Base-by-base conservation (phyloP, 2,888 invertebrate genomes). In the Platycheirus albimanus region DNA sequence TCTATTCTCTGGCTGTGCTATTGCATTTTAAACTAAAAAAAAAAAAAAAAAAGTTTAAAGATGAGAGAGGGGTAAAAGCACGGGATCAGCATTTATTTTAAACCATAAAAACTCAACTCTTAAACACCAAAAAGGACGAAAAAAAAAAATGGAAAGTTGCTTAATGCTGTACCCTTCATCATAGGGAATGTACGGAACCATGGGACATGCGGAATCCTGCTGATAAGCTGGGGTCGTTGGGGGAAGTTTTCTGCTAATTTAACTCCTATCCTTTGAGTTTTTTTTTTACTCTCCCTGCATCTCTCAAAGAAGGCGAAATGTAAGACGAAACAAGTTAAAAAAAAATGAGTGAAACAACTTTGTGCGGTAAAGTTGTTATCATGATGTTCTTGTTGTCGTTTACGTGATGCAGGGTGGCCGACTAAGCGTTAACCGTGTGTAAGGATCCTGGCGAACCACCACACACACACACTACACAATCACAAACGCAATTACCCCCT, bases 201-300 rank as follows among this genome's bases (percentile, higher is more conserved):
- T n/a, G n/a, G 49, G 72, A 63, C 63, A 69, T 51, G 49, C 56
- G 67, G 54, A 77, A 49, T 77, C 61, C 36, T 71, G 81, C 67
- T 78, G 83, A 83, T 83, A 83, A 83, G 78, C 78, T 58, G 81
- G 63, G 33, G 64, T 63, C 30, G 36, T 67, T 77, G 67, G 71
- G 49, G 52, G 77, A 72, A 83, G 63, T 83, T 83, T 80, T 83
- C 72, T 72, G 78, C 78, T 83, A 83, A 83, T 83, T 78, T 74
- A 74, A 83, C 78, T 74, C 78, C 36, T 63, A 70, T 69, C 71
- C 77, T 52, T 67, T 58, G 52, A 66, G 63, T 58, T 45, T 17
- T 63, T 52, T 58, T 45, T 20, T 11, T 13, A 58, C 47, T 41
- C 71, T 47, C 24, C 47, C 7, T 71, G 77, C 58, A 71, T 76